Evolutionary conservation across 1,140 invertebrate genomes (phyloP).

Genomic region (Drosophila bipectinata): DNA sequence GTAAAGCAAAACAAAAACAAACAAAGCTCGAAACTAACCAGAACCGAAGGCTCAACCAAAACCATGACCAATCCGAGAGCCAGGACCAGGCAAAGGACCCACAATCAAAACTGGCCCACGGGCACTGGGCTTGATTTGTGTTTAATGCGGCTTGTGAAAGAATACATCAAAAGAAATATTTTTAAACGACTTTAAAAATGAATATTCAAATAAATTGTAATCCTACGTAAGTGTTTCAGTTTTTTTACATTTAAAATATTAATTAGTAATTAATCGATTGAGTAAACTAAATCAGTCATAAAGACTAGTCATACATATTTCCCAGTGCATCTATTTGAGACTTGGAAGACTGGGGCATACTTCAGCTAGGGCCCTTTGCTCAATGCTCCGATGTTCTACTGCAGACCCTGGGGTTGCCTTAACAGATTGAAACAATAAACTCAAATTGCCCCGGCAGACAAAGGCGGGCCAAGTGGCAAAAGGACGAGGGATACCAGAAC

Average conservation of each 20-base stretch:
- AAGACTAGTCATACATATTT: too few species aligned
- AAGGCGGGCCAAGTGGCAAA: neutral
- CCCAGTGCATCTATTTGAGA: constrained; percentile 2
- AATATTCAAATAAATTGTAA: neutral
- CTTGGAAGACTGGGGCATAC: constrained; percentile 18
- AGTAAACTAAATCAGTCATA: too few species aligned
- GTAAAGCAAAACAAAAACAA: constrained; percentile 43
- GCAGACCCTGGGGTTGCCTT: constrained; percentile 30
- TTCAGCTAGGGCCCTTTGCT: constrained; percentile 23
- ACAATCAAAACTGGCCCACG: constrained; percentile 44
- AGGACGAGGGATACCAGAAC: neutral
- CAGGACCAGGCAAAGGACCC: constrained; percentile 8
- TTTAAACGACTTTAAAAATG: neutral
- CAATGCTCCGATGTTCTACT: constrained; percentile 2
- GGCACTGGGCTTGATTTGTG: constrained; percentile 47
- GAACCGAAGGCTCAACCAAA: constrained; percentile 11
- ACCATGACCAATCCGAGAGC: constrained; percentile 20
- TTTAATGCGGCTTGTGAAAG: constrained; percentile 30
- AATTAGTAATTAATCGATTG: too few species aligned
- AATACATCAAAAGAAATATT: constrained; percentile 12
- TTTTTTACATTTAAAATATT: neutral
- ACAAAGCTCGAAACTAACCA: constrained; percentile 46
- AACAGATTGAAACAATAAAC: constrained; percentile 77
- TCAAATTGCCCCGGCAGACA: constrained; percentile 43
- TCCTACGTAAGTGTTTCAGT: too few species aligned